Evolutionary conservation across 2,113 vertebrate genomes (phyloP), one percentile per base, ranked within the genome.

Genomic region (Ciconia stormi): DNA sequence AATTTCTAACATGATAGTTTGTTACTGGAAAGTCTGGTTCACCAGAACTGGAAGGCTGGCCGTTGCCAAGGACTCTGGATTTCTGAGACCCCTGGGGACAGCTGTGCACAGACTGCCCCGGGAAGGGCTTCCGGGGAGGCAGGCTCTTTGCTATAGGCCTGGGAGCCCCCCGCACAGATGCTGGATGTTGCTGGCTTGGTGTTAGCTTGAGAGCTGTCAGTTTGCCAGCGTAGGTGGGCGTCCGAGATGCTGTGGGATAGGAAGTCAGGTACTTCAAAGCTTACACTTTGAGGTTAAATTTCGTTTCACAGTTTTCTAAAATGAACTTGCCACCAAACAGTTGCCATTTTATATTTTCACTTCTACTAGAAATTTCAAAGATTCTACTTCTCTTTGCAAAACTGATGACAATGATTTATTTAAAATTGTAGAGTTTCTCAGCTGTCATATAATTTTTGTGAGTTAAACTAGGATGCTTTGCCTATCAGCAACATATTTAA

Each of bases 71-170:
- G 34, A 5, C 7, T 86, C 82, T 70, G 67, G 23, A 29, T 95
- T 82, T 69, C 58, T 23, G 67, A 56, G 52, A 13, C 27, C n/a
- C 7, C 7, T 1, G 3, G 30, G n/a, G 8, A 36, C 9, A 73
- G 36, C 42, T 40, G 36, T 0, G 0, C 46, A 30, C 1, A 42
- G 62, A 32, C 6, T 42, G n/a, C 16, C n/a, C 36, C 0, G 7
- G 27, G 34, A 15, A 0, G 1, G 27, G 53, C 40, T 73, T 61
- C 30, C 32, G 38, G 50, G n/a, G 56, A 81, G 53, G 11, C 27
- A 44, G 49, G 34, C 29, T 72, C 63, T 21, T 61, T 47, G 52
- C 44, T 61, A 0, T 7, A 13, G 25, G 25, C 19, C 62, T 66
- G 16, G 13, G 36, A 89, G 49, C 55, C 58, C 58, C 76, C 7